Evolutionary conservation across 2,113 vertebrate genomes (phyloP).

Genomic region (Perca schrenkii): DNA sequence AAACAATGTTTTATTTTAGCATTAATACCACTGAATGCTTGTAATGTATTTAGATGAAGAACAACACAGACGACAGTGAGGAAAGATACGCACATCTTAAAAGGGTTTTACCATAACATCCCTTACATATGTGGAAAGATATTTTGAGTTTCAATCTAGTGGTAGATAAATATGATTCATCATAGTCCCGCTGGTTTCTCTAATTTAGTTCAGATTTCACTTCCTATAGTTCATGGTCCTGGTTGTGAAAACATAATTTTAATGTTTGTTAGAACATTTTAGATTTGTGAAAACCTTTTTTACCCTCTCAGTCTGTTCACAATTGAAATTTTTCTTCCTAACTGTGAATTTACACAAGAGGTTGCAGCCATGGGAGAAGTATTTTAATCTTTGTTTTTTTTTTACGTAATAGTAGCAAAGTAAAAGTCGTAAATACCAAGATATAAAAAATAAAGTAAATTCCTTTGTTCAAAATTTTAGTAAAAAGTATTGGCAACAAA

Average conservation of each 20-base stretch:
- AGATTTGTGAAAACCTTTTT: slow-evolving; percentile 8
- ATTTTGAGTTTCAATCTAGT: neutral
- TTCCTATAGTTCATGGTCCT: neutral
- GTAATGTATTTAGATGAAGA: neutral
- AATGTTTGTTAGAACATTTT: neutral
- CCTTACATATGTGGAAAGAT: neutral
- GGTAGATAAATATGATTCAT: neutral
- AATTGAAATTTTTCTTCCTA: neutral
- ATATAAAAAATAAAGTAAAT: neutral
- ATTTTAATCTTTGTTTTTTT: neutral
- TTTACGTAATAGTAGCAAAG: neutral
- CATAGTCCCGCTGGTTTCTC: neutral
- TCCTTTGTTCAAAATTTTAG: neutral
- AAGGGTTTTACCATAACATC: neutral
- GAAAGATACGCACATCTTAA: slow-evolving; percentile 18
- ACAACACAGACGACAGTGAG: neutral
- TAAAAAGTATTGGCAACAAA: neutral
- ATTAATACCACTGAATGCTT: neutral
- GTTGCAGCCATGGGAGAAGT: neutral
- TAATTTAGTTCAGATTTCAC: neutral
- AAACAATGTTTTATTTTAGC: neutral
- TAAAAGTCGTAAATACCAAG: neutral
- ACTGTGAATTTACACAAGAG: neutral
- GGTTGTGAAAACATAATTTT: slow-evolving; percentile 2
- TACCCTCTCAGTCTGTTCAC: neutral